Base-by-base conservation (phyloP, 2,113 vertebrate species). In the Tautogolabrus adspersus region DNA sequence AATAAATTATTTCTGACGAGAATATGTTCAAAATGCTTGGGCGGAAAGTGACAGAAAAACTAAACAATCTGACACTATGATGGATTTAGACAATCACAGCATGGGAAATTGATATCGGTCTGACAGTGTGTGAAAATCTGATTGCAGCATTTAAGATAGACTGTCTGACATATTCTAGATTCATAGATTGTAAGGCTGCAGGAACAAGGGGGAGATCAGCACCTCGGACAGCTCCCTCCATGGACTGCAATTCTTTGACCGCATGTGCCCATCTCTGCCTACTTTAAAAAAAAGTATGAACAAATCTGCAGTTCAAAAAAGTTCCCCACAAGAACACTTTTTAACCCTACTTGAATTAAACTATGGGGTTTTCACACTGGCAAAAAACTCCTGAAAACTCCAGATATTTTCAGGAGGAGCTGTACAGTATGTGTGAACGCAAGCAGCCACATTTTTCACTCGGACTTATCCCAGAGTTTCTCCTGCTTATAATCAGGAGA, bases 71-170 rank as follows among this genome's bases (percentile, higher is more conserved):
- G 30, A 72, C 44, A 66, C 22, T 23, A 67, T 81, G 66, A 87
- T 77, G 46, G 62, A 86, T 72, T 56, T 26, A 26, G 34, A 59
- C 58, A 82, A 82, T 77, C 74, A 80, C 54, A 72, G 23, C 8
- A 26, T 51, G 30, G 21, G 8, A 49, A 12, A 30, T 3, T n/a
- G 34, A 77, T 63, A 68, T 55, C 47, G 18, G 34, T 42, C 30
- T n/a, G 21, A 16, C 26, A 52, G 66, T 46, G 51, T 65, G 42
- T 51, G 46, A 67, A 42, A 65, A 65, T 67, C 19, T 49, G 49
- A 68, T 42, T 67, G 38, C 9, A 60, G 49, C 3, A 7, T 54
- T 40, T 47, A 46, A 68, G n/a, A 64, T 6, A 8, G 15, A 78
- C 37, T 30, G 60, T 10, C 23, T 82, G 68, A 67, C 21, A 65